These are phyloP conservation scores for Ailuropoda melanoleuca DNA, from an alignment of 2,113 vertebrate genomes.

Conservation along the genomic window DNA sequence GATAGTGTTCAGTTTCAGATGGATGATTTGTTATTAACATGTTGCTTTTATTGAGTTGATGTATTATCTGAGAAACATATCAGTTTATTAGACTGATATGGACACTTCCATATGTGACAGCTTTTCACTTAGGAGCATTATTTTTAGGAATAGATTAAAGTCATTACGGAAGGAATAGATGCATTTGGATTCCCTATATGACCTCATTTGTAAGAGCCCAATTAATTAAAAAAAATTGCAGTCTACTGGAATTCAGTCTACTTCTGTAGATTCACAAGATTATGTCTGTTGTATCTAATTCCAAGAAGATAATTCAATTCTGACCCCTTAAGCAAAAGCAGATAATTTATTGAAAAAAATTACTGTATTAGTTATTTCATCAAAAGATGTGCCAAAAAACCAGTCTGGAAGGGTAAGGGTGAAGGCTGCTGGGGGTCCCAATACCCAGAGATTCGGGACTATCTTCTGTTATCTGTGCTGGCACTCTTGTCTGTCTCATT, in stretches of 20 bases:
- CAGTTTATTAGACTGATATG: background rate
- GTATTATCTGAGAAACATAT: background rate
- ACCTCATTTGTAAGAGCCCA: background rate
- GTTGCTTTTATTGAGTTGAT: background rate
- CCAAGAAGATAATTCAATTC: slow-evolving; percentile 24
- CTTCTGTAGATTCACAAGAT: background rate
- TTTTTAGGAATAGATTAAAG: background rate
- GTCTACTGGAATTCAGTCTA: background rate
- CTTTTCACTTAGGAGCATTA: background rate
- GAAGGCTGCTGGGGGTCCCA: background rate
- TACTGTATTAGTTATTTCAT: background rate
- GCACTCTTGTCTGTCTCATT: background rate
- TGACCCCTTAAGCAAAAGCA: background rate
- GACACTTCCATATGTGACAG: background rate
- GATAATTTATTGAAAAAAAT: background rate
- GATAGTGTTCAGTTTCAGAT: background rate
- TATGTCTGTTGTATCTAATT: background rate
- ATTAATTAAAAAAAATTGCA: background rate
- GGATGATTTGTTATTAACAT: background rate
- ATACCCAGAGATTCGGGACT: background rate
- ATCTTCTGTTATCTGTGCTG: background rate
- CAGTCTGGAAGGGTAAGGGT: background rate
- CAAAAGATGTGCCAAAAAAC: background rate
- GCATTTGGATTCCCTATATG: background rate
- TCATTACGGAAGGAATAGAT: background rate